A percentile compares a stretch with the other conserved stretches of the same genome.
Evolutionary conservation across 1,140 invertebrate genomes (phyloP).

Genomic region (Alviniconcha marisindica): DNA sequence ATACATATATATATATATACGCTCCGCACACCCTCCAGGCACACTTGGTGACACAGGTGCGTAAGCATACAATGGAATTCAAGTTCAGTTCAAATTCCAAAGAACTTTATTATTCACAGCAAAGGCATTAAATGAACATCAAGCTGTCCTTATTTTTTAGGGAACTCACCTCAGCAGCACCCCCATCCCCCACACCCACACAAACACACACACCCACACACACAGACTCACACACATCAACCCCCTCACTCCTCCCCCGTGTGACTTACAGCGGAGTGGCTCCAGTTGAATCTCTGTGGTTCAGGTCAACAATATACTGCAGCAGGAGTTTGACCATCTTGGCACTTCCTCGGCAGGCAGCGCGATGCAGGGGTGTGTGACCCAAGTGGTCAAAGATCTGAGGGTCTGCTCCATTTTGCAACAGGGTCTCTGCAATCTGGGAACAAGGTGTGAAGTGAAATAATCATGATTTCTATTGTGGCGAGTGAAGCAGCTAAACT

Average conservation of each 20-base stretch:
- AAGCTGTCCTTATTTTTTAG: neutral
- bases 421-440: slow-evolving; percentile 78
- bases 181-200: neutral
- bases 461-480: too few relatives aligned
- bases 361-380: slow-evolving; percentile 90
- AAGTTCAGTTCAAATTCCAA: neutral
- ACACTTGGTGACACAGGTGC: neutral
- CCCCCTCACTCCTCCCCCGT: neutral
- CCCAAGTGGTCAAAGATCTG: slow-evolving; percentile 85
- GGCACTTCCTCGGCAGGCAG: slow-evolving; percentile 87
- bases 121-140: neutral
- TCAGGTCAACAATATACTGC: slow-evolving; percentile 76
- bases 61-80: neutral
- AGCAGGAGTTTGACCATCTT: slow-evolving; percentile 85
- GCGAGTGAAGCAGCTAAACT: too few relatives aligned
- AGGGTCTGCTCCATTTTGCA: slow-evolving; percentile 85
- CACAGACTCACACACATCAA: neutral
- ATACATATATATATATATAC: slow-evolving; percentile 3
- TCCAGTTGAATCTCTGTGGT: slow-evolving; percentile 81
- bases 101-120: too few relatives aligned
- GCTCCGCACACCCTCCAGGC: neutral
- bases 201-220: neutral
- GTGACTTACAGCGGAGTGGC: slow-evolving; percentile 83
- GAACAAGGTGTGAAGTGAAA: too few relatives aligned
- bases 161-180: neutral